Evolutionary conservation across 1,140 invertebrate species (phyloP).

Genomic region (Drosophila equinoxialis): DNA sequence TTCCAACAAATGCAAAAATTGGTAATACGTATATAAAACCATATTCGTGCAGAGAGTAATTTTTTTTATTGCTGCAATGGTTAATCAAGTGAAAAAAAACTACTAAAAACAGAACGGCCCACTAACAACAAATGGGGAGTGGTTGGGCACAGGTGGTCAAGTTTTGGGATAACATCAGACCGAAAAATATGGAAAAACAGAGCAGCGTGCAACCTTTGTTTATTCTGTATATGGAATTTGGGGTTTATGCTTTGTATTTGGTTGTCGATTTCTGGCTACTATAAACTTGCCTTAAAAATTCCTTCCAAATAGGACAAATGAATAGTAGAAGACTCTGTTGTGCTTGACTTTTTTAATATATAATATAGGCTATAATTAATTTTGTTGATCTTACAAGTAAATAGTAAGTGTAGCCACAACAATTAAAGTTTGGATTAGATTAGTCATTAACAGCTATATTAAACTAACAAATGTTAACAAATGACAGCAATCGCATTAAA

Average conservation of each 20-base stretch:
- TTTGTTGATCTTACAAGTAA: no score
- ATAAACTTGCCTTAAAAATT: neutral
- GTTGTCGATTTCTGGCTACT: neutral
- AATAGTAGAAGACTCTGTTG: neutral
- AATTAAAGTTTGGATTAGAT: no score
- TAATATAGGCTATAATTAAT: no score
- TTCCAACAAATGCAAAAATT: conserved; percentile 42
- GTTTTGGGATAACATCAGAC: conserved; percentile 69
- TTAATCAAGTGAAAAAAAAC: conserved; percentile 63
- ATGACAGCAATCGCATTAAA: no score
- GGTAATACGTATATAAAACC: conserved; percentile 57
- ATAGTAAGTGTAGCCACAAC: no score
- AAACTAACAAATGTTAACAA: no score
- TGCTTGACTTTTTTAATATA: neutral
- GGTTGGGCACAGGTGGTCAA: conserved; percentile 70
- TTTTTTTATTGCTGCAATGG: conserved; percentile 51
- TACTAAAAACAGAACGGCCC: conserved; percentile 4
- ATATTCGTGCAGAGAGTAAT: conserved; percentile 76
- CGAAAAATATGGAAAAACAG: conserved; percentile 7
- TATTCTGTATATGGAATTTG: conserved; percentile 1
- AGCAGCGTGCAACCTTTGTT: conserved; percentile 1
- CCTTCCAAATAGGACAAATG: neutral
- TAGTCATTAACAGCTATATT: no score
- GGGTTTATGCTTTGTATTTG: neutral
- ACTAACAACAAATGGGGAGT: conserved; percentile 48